Evolutionary conservation across 30 jellyfish, hydroid and myxozoan species (phyloP).

Genomic region (Hydra vulgaris): DNA sequence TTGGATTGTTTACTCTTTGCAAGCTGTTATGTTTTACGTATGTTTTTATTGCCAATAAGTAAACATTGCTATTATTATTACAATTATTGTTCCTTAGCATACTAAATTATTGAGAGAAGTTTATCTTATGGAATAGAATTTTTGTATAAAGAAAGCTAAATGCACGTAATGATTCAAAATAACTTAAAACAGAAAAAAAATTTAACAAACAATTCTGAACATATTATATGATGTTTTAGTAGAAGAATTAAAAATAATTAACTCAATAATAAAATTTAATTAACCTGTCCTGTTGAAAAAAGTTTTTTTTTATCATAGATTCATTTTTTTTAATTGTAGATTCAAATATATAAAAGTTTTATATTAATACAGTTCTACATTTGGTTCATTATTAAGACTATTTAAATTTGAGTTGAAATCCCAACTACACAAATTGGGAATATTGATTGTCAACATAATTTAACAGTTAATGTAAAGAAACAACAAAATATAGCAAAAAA

Average conservation of each 20-base stretch:
- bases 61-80: too few species aligned
- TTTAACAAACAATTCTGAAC: not conserved
- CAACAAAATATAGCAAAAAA: not conserved
- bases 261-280: not conserved
- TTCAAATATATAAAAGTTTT: not conserved
- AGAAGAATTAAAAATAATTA: not conserved
- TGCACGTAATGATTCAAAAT: not conserved
- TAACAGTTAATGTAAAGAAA: not conserved
- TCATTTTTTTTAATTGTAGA: too few species aligned
- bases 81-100: not conserved
- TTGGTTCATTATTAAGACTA: not conserved
- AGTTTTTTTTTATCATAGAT: not conserved
- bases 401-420: not conserved
- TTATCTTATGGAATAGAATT: not conserved
- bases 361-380: not conserved
- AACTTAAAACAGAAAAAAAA: not conserved
- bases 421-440: not conserved
- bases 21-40: not conserved
- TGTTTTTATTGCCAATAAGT: not conserved
- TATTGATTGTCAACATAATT: not conserved
- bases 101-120: not conserved
- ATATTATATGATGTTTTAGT: not conserved
- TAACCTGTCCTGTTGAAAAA: not conserved
- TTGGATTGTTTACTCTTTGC: not conserved
- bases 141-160: not conserved